Percentiles rank a stretch among this genome's conserved stretches.
Conservation (phyloP, 2,797 vertebrate genomes). For the Falco novaeseelandiae region DNA sequence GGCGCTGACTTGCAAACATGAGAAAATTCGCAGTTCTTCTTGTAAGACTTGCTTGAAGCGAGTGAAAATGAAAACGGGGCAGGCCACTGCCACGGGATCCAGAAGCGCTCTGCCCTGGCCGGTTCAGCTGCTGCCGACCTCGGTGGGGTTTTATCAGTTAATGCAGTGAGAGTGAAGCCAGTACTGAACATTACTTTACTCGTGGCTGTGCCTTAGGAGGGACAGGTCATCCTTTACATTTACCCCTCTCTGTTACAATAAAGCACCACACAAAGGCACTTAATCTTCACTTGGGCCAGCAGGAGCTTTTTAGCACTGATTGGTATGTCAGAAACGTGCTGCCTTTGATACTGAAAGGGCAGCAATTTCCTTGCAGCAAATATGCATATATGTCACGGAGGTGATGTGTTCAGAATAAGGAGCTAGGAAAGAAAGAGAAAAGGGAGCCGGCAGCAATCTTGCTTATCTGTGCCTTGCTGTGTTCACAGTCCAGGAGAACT, state of each 20-base stretch:
- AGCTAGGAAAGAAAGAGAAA: background rate
- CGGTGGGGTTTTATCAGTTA: background rate
- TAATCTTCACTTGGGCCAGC: background rate
- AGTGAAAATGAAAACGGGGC: background rate
- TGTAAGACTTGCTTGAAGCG: background rate
- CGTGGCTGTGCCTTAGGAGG: background rate
- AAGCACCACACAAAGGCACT: background rate
- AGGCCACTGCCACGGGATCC: background rate
- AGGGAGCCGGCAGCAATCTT: background rate
- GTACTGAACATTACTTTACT: background rate
- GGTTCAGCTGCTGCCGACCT: background rate
- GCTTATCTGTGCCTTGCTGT: constrained; percentile 20
- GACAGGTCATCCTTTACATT: background rate
- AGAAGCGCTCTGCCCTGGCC: background rate
- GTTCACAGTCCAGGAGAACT: background rate
- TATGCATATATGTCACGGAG: background rate
- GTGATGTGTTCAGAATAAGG: background rate
- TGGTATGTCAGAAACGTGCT: background rate
- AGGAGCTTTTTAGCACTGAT: background rate
- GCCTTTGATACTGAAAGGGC: constrained; percentile 11
- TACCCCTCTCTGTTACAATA: background rate
- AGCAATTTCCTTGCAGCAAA: constrained; percentile 16
- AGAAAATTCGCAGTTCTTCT: background rate
- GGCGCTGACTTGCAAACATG: background rate
- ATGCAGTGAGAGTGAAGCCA: background rate